These are phyloP conservation scores for Aleiodes leptofemur DNA, from an alignment of 2,888 invertebrate species.

Conservation along the genomic window DNA sequence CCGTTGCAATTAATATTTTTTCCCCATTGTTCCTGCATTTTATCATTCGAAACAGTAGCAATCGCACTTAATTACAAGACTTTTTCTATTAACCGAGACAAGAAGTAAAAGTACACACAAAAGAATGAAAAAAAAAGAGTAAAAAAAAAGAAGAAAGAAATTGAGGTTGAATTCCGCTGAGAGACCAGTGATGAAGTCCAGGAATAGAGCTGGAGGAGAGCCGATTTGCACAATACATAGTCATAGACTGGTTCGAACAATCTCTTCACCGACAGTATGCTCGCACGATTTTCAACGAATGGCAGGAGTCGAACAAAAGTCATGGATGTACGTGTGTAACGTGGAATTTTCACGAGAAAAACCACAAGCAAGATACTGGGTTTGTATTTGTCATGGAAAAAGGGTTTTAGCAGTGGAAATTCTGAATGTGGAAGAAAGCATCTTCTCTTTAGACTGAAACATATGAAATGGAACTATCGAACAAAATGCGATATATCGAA, in stretches of 20 bases:
- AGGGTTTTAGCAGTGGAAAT: too few relatives aligned
- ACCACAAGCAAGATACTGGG: conserved; percentile 44
- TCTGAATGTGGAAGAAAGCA: too few relatives aligned
- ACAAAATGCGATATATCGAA: too few relatives aligned
- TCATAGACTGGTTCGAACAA: conserved; percentile 44
- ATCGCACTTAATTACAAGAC: background rate
- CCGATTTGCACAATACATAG: conserved; percentile 27
- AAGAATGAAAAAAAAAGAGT: conserved; percentile 16
- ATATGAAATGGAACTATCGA: too few relatives aligned
- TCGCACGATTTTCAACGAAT: conserved; percentile 60
- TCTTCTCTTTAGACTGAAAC: too few relatives aligned
- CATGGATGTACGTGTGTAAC: conserved; percentile 48
- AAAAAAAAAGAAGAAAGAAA: background rate
- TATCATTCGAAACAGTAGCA: background rate
- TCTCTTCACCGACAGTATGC: conserved; percentile 48
- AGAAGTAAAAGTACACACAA: conserved; percentile 26
- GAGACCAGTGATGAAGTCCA: conserved; percentile 18
- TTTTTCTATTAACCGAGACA: conserved; percentile 11
- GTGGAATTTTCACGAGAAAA: conserved; percentile 55
- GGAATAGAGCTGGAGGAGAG: conserved; percentile 15
- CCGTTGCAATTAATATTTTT: background rate
- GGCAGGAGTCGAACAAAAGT: conserved; percentile 63
- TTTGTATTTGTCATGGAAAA: background rate
- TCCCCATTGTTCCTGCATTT: background rate
- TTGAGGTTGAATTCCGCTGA: conserved; percentile 28